Evolutionary conservation across 2,113 vertebrate genomes (phyloP).

Genomic region (Hippocampus comes): DNA sequence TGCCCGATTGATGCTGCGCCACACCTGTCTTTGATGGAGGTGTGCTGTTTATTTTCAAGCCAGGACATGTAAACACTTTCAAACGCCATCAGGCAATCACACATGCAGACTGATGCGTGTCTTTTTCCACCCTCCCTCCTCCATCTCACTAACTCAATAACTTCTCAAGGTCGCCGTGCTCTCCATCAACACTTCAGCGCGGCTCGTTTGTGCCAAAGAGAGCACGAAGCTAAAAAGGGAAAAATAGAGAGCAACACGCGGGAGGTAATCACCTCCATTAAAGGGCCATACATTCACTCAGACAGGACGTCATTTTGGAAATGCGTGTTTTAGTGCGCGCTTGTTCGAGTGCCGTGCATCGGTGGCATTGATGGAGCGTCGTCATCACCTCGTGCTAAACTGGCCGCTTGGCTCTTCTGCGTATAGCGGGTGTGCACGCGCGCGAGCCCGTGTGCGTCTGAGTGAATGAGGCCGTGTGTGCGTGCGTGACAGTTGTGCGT

Average conservation of each 20-base stretch:
- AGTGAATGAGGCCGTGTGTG: neutral
- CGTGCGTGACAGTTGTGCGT: neutral
- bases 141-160: neutral
- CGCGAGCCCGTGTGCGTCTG: neutral
- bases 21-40: neutral
- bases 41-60: neutral
- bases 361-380: constrained; percentile 61
- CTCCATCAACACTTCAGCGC: neutral
- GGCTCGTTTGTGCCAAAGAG: constrained; percentile 1
- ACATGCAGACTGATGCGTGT: neutral
- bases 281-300: constrained; percentile 45
- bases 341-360: constrained; percentile 25
- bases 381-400: constrained; percentile 59
- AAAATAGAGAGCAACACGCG: constrained; percentile 40
- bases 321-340: constrained; percentile 1
- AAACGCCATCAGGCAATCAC: neutral
- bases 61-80: neutral
- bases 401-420: constrained; percentile 43
- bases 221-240: constrained; percentile 22
- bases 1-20: neutral
- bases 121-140: neutral
- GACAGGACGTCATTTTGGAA: constrained; percentile 41
- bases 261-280: constrained; percentile 53
- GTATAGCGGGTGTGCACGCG: neutral
- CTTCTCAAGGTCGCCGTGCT: neutral